Base-by-base conservation (phyloP, 2,888 invertebrate species). In the Byasa hedistus region DNA sequence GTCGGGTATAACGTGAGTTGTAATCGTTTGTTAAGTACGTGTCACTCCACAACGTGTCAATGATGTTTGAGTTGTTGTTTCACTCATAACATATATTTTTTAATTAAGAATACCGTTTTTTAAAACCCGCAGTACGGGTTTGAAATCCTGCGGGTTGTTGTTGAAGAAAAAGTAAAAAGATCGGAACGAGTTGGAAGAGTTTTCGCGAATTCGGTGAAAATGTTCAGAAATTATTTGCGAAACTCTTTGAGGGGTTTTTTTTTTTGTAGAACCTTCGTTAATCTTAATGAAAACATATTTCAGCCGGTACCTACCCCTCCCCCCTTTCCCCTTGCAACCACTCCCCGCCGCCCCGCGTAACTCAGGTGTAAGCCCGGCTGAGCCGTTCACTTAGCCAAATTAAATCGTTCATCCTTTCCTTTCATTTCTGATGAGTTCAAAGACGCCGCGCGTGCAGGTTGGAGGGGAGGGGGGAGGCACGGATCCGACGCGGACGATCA, bases 311-410 rank as follows among this genome's bases (percentile, higher is more conserved):
- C n/a, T n/a, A n/a, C n/a, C n/a, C n/a, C n/a, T n/a, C n/a, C n/a
- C n/a, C n/a, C n/a, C n/a, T n/a, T n/a, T n/a, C n/a, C n/a, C n/a
- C n/a, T n/a, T n/a, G n/a, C n/a, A n/a, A n/a, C 27, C 27, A 1
- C 0, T 8, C 32, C 32, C 10, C 32, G 8, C 8, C 32, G 8
- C 63, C 56, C 63, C 56, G 12, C 39, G 54, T 67, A 64, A 67
- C 60, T 59, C 67, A 67, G 59, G 67, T 62, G 44, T 66, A 64
- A 63, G 63, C 59, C 62, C 58, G 51, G 56, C 51, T 64, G 59
- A 74, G 69, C 69, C 72, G 69, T 69, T 72, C 73, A 75, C 75
- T 75, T 73, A 71, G 72, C 74, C 61, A 75, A 74, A 75, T 75
- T 73, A 73, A 74, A 74, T 68, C 68, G 71, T 72, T 70, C 66